These are phyloP conservation scores for Promerops cafer DNA, from an alignment of 2,113 vertebrate genomes.

Conservation along the genomic window DNA sequence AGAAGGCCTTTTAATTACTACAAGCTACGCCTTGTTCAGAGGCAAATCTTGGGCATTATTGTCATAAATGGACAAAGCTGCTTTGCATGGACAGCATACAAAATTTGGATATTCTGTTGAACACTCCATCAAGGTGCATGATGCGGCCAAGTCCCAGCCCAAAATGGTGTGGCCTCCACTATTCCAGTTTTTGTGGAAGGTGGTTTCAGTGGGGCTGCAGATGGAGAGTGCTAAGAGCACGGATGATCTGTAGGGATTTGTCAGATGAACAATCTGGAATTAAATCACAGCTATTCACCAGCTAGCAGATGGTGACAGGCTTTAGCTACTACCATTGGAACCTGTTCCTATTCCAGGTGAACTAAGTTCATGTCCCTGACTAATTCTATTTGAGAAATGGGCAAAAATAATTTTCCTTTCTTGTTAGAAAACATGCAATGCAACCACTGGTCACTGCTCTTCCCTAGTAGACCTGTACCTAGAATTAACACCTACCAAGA, in stretches of 20 bases:
- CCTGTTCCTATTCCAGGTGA: not conserved
- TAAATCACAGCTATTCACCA: not conserved
- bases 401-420: not conserved
- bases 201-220: not conserved
- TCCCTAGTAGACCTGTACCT: not conserved
- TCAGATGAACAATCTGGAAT: not conserved
- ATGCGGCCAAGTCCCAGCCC: not conserved
- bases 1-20: not conserved
- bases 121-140: not conserved
- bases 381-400: not conserved
- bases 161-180: not conserved
- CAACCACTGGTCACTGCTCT: not conserved
- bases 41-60: not conserved
- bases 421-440: not conserved
- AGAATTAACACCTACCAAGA: constrained; percentile 78
- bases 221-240: not conserved
- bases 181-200: not conserved
- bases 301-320: not conserved
- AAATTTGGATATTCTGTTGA: not conserved
- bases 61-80: not conserved
- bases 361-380: not conserved
- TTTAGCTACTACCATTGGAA: not conserved
- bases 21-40: not conserved
- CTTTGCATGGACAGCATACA: not conserved
- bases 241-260: not conserved